Conservation (phyloP, 2,797 vertebrate species). For the Melanotaenia nigrans region DNA sequence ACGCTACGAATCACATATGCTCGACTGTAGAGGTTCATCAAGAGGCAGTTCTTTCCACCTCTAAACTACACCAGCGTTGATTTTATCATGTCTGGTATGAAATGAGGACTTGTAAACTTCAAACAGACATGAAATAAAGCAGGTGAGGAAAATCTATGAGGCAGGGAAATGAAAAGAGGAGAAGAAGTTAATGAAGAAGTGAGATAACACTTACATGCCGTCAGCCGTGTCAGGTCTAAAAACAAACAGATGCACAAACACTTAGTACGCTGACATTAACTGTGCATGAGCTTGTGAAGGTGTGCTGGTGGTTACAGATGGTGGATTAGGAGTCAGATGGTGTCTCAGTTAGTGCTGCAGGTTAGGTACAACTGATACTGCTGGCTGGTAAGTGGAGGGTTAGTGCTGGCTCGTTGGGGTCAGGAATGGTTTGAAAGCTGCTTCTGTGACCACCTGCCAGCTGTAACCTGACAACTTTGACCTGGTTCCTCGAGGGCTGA, state of each 20-base stretch:
- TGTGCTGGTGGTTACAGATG: slow-evolving; percentile 23
- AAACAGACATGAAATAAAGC: background rate
- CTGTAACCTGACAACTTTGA: no score
- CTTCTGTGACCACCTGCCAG: no score
- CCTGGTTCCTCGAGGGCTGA: no score
- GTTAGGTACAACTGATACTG: slow-evolving; percentile 6
- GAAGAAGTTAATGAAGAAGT: slow-evolving; percentile 51
- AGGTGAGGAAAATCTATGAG: background rate
- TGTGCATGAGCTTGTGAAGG: slow-evolving; percentile 71
- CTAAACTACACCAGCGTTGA: no score
- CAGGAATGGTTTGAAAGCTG: no score
- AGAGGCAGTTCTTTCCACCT: no score
- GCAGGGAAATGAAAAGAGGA: background rate
- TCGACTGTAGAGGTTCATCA: no score
- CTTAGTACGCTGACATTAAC: slow-evolving; percentile 86
- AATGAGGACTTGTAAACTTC: no score
- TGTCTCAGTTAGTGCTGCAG: slow-evolving; percentile 40
- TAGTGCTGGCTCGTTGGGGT: slow-evolving; percentile 8
- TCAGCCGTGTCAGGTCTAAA: slow-evolving; percentile 91
- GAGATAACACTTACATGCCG: slow-evolving; percentile 91
- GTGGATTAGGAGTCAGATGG: slow-evolving; percentile 47
- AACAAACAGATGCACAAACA: slow-evolving; percentile 86
- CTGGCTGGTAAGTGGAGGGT: slow-evolving; percentile 31
- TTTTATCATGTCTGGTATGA: no score
- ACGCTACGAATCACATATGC: no score